Percentiles rank a stretch among this genome's conserved stretches.
Evolutionary conservation across 2,888 invertebrate genomes (phyloP).

Genomic region (Andrena dorsata): DNA sequence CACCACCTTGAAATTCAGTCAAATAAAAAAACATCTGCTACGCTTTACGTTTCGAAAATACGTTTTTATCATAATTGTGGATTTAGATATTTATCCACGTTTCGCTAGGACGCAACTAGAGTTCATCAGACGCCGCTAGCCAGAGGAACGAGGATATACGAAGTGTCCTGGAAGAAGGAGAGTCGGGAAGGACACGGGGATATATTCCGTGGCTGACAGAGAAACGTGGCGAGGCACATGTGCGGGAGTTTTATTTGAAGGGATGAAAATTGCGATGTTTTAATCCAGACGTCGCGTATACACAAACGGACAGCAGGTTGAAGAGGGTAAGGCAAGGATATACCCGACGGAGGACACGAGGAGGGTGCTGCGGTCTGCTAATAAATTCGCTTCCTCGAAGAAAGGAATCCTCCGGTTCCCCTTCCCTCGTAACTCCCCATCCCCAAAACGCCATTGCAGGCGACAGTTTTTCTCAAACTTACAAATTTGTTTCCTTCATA

Average conservation of each 20-base stretch:
- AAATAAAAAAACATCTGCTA: background rate
- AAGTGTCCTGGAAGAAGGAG: background rate
- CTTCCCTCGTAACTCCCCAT: background rate
- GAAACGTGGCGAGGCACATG: conserved; percentile 15
- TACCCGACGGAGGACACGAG: conserved; percentile 2
- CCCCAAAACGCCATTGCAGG: background rate
- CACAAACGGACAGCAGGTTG: conserved; percentile 46
- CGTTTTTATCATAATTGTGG: background rate
- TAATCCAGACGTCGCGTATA: conserved; percentile 48
- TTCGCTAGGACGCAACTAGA: background rate
- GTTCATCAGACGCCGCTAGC: conserved; percentile 28
- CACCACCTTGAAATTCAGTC: background rate
- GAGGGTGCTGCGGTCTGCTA: conserved; percentile 20
- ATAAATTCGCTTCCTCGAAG: conserved; percentile 35
- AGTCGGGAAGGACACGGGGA: background rate
- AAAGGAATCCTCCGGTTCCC: conserved; percentile 27
- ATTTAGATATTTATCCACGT: conserved; percentile 1
- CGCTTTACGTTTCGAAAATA: background rate
- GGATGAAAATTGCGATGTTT: conserved; percentile 56
- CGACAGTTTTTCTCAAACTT: background rate
- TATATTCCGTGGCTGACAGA: conserved; percentile 12
- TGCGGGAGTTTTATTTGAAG: conserved; percentile 44
- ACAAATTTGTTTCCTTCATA: background rate
- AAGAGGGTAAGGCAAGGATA: conserved; percentile 49
- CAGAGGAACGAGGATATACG: conserved; percentile 26